These are phyloP conservation scores for Nothobranchius furzeri DNA, from an alignment of 2,113 vertebrate genomes.

Conservation along the genomic window DNA sequence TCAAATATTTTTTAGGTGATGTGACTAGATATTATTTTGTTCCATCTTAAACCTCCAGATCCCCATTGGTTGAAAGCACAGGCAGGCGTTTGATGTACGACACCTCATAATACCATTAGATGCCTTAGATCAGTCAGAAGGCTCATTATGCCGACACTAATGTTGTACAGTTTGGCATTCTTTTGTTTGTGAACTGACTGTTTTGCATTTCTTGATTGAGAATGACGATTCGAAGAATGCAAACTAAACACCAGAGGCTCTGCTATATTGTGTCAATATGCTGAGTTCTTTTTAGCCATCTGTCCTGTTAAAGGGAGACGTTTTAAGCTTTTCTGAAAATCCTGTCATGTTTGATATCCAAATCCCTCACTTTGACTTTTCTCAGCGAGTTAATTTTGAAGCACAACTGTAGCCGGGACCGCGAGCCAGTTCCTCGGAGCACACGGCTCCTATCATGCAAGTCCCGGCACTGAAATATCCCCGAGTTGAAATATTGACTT, in stretches of 20 bases:
- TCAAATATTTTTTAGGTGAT: too few relatives aligned
- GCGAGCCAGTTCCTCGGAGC: constrained; percentile 85
- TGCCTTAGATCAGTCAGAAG: constrained; percentile 9
- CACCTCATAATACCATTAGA: too few relatives aligned
- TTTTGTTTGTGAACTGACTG: constrained; percentile 10
- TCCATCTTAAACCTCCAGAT: too few relatives aligned
- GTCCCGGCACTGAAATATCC: constrained; percentile 96
- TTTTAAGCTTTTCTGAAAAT: constrained; percentile 70
- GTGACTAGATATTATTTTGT: too few relatives aligned
- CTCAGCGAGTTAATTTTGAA: constrained; percentile 86
- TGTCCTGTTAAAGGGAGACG: constrained; percentile 2
- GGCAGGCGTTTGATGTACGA: too few relatives aligned
- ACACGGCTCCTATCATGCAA: constrained; percentile 81
- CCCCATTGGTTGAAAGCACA: too few relatives aligned
- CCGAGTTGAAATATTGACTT: constrained; percentile 99
- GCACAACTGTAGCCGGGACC: constrained; percentile 84
- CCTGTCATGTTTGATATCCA: constrained; percentile 80
- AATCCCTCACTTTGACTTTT: constrained; percentile 86
- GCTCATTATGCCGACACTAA: background rate
- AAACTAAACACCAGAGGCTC: constrained; percentile 15
- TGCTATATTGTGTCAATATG: constrained; percentile 5
- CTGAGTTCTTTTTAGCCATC: background rate
- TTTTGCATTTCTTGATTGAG: constrained; percentile 29
- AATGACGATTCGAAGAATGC: constrained; percentile 3
- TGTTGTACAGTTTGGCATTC: constrained; percentile 3